phyloP scores from a whole-genome alignment of 2,797 vertebrate genomes.

The Capromys pilorides region DNA sequence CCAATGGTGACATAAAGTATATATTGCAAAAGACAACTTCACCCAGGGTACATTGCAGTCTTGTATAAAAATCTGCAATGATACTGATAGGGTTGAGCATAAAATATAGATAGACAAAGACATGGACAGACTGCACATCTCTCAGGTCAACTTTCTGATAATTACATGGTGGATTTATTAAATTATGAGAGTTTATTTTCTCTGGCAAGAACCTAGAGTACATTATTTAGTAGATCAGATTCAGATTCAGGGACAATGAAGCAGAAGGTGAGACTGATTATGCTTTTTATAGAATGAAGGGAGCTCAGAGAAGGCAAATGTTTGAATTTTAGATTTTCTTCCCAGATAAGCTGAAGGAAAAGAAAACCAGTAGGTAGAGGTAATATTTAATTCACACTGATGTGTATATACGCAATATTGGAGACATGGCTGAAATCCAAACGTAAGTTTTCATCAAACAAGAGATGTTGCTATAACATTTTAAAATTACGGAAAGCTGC shows the following conservation, averaged over 20 bases:
- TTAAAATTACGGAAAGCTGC: constrained; percentile 47
- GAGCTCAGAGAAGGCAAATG: not conserved
- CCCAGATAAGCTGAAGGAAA: constrained; percentile 51
- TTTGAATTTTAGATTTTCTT: constrained; percentile 53
- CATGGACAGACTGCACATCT: not conserved
- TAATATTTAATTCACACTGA: constrained; percentile 18
- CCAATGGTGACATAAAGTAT: not conserved
- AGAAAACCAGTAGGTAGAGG: constrained; percentile 28
- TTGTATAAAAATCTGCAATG: not conserved
- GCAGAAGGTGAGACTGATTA: not conserved
- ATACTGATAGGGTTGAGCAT: not conserved
- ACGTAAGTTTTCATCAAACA: constrained; percentile 56
- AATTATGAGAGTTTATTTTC: constrained; percentile 36
- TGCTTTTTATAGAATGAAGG: not conserved
- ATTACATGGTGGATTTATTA: constrained; percentile 42
- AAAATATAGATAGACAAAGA: not conserved
- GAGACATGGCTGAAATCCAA: constrained; percentile 57
- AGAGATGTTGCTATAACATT: constrained; percentile 32
- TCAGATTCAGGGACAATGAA: constrained; percentile 20
- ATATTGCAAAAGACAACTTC: constrained; percentile 21
- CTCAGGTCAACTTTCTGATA: not conserved
- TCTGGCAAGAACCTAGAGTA: constrained; percentile 16
- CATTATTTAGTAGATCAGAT: constrained; percentile 17
- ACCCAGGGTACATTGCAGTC: not conserved
- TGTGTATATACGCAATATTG: not conserved